These are phyloP conservation scores for Drosophila pseudoobscura DNA, from an alignment of 1,140 invertebrate genomes.

Conservation along the genomic window DNA sequence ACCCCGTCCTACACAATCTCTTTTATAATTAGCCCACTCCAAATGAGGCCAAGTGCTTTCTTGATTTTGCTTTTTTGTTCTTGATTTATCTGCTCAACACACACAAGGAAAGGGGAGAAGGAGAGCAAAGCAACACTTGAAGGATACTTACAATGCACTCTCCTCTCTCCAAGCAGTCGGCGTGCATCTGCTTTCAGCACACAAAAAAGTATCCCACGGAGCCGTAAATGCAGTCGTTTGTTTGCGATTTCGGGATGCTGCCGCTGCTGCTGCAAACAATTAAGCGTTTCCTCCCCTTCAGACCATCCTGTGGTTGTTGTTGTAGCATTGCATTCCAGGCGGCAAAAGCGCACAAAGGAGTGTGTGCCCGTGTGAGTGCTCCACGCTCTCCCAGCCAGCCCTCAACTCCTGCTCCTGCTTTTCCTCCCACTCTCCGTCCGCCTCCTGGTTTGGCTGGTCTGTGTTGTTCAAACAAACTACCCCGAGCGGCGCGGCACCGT, in stretches of 20 bases:
- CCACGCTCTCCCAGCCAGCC: conserved; percentile 35
- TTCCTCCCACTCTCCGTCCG: conserved; percentile 1
- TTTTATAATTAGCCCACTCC: conserved; percentile 69
- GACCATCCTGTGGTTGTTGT: conserved; percentile 26
- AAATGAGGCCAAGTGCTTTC: conserved; percentile 23
- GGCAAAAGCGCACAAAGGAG: conserved; percentile 51
- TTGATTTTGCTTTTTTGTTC: conserved; percentile 27
- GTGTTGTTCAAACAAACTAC: conserved; percentile 75
- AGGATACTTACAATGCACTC: conserved; percentile 72
- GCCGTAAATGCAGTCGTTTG: conserved; percentile 61
- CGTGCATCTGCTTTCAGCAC: conserved; percentile 35
- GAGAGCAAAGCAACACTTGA: conserved; percentile 45
- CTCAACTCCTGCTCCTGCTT: conserved; percentile 19
- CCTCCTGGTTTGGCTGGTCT: conserved; percentile 14
- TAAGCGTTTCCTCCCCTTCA: conserved; percentile 69
- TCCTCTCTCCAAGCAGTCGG: conserved; percentile 44
- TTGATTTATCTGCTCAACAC: conserved; percentile 20
- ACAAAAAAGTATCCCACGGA: conserved; percentile 24
- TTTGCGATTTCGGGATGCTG: conserved; percentile 49
- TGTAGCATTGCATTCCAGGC: conserved; percentile 54
- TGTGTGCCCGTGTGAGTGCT: conserved; percentile 31
- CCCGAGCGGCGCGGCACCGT: conserved; percentile 60
- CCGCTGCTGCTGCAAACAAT: conserved; percentile 59
- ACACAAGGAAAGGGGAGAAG: neutral
- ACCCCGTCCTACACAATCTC: conserved; percentile 6